Evolutionary conservation across 2,888 invertebrate genomes (phyloP), one percentile per base, ranked within the genome.

Genomic region (Entomobrya proxima): DNA sequence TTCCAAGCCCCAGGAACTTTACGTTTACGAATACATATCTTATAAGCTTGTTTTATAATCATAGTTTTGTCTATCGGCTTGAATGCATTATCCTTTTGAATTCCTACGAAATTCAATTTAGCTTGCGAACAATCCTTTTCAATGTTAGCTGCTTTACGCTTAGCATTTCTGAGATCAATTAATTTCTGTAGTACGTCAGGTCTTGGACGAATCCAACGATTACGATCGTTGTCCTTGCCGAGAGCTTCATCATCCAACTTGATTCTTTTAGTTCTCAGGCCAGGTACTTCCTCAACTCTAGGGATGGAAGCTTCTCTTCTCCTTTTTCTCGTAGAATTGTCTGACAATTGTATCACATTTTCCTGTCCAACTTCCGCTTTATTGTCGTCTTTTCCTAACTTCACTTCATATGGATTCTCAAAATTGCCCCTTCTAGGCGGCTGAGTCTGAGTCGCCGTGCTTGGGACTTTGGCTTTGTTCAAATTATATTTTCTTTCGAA

Each of bases 201-300:
- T 15, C 40, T 78, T 21, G 88, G 87, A 35, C 37, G 83, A 18
- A 88, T 50, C 88, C 88, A 88, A 9, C 88, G 77, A 15, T 21
- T 7, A 5, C 18, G 18, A 24, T 24, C 11, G 21, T 52, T 30
- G 75, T 18, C n/a, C 13, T 27, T 15, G 35, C 2, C n/a, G 5
- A 47, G 3, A 32, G 18, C 11, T 69, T 52, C 32, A 24, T 69
- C 40, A 24, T 69, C 40, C 7, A 50, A 24, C 5, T 69, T 69
- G 13, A 32, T 6, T 30, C 24, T n/a, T 13, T 55, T 24, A 2
- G 7, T 30, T n/a, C 18, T 35, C 5, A n/a, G 47, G 9, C 58
- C 35, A 6, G 30, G 27, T n/a, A 30, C 27, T 11, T 30, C 24
- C 6, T 64, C n/a, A 1, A 7, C n/a, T 2, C 5, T 35, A 35